A percentile compares a stretch with the other conserved stretches of the same genome.
Conservation (phyloP, 2,888 invertebrate species). For the Coremacera marginata region DNA sequence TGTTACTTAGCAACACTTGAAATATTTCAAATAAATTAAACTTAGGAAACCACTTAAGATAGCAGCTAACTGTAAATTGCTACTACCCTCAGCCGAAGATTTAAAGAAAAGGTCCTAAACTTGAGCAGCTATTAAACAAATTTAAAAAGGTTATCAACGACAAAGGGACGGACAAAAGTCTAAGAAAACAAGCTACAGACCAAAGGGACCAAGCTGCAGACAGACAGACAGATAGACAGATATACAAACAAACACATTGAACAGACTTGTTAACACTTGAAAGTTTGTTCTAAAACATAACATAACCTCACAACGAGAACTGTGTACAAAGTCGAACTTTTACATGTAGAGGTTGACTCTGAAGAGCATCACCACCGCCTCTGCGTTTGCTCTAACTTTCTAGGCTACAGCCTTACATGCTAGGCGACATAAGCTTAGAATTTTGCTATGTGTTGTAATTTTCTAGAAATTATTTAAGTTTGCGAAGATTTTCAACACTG, state of each 20-base stretch:
- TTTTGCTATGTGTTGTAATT: neutral
- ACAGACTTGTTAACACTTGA: constrained; percentile 30
- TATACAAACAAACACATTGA: neutral
- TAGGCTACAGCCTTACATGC: neutral
- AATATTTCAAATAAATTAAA: constrained; percentile 32
- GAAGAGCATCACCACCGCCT: too few species aligned
- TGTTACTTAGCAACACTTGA: constrained; percentile 24
- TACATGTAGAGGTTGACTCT: constrained; percentile 15
- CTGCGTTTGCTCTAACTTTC: neutral
- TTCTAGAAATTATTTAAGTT: constrained; percentile 6
- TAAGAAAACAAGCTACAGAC: neutral
- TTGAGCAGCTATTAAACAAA: constrained; percentile 18
- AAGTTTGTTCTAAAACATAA: constrained; percentile 19
- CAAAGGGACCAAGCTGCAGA: neutral
- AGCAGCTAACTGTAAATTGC: constrained; percentile 23
- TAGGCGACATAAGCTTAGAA: neutral
- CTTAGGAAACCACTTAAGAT: constrained; percentile 29
- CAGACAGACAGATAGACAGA: neutral
- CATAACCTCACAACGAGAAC: constrained; percentile 15
- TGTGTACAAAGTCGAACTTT: constrained; percentile 25
- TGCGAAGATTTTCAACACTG: neutral
- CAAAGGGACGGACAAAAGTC: neutral
- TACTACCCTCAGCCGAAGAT: neutral
- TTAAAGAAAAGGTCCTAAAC: neutral
- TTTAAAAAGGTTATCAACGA: neutral